Evolutionary conservation across 1,140 invertebrate species (phyloP).

Genomic region (Conus betulinus): DNA sequence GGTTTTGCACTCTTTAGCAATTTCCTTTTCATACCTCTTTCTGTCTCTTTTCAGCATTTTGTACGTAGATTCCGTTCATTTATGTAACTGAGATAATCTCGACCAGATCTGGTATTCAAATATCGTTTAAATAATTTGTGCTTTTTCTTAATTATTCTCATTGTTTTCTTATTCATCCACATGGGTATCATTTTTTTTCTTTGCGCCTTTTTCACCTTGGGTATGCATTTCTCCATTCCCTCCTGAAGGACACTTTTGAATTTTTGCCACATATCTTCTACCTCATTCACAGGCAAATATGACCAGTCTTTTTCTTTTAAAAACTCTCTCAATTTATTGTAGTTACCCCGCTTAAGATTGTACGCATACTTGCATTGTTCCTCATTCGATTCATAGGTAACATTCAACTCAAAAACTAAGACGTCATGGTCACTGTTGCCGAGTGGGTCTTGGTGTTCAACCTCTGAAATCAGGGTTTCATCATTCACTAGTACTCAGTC

Average conservation of each 20-base stretch:
- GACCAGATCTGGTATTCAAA: not conserved
- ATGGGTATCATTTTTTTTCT: not conserved
- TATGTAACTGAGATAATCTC: not conserved
- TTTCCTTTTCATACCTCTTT: too few relatives aligned
- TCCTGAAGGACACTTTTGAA: not conserved
- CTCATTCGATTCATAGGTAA: not conserved
- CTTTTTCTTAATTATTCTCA: not conserved
- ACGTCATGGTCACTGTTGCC: not conserved
- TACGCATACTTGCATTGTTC: not conserved
- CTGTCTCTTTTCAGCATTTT: not conserved
- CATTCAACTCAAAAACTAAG: not conserved
- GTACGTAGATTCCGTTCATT: not conserved
- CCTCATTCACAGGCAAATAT: not conserved
- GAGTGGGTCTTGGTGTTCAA: not conserved
- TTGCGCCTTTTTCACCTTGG: not conserved
- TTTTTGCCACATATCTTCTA: not conserved
- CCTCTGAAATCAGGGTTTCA: not conserved
- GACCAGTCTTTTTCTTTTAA: not conserved
- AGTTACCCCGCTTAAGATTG: not conserved
- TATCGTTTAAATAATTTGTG: slow-evolving; percentile 1
- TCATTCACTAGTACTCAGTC: not conserved
- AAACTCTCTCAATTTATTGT: not conserved
- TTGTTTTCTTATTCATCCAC: not conserved
- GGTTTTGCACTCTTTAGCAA: too few relatives aligned
- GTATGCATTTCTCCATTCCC: not conserved